A percentile compares a stretch with the other conserved stretches of the same genome.
Conservation (phyloP, 2,113 vertebrate genomes). For the Odocoileus virginianus region DNA sequence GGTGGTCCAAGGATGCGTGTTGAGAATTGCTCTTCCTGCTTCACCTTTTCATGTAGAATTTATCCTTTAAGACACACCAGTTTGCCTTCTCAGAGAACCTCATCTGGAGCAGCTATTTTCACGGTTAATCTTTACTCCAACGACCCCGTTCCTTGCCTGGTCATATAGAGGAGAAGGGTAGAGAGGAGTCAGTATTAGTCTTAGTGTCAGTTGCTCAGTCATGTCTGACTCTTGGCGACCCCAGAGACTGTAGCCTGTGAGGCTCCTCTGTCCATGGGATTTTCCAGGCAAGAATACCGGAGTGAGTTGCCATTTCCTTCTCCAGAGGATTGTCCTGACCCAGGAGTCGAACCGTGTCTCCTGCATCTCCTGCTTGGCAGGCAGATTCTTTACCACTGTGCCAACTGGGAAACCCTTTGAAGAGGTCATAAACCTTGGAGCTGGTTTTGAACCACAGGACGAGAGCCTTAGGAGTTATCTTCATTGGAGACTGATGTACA, state of each 20-base stretch:
- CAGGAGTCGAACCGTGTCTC: background rate
- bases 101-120: background rate
- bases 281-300: background rate
- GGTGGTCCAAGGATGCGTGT: rapidly evolving
- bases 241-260: background rate
- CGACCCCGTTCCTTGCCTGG: rapidly evolving
- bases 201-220: background rate
- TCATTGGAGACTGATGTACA: rapidly evolving
- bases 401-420: background rate
- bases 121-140: rapidly evolving
- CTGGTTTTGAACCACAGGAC: background rate
- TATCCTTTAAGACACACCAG: background rate
- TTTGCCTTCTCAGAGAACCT: rapidly evolving
- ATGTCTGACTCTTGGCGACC: rapidly evolving
- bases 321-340: background rate
- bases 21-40: background rate
- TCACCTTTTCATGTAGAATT: background rate
- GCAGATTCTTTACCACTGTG: background rate
- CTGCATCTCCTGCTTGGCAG: background rate
- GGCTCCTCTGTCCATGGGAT: background rate
- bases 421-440: background rate
- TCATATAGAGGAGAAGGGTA: no score
- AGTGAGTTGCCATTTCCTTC: background rate
- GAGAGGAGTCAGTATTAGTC: background rate
- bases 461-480: background rate